Evolutionary conservation across 2,888 invertebrate genomes (phyloP).

Genomic region (Notodromas monacha): DNA sequence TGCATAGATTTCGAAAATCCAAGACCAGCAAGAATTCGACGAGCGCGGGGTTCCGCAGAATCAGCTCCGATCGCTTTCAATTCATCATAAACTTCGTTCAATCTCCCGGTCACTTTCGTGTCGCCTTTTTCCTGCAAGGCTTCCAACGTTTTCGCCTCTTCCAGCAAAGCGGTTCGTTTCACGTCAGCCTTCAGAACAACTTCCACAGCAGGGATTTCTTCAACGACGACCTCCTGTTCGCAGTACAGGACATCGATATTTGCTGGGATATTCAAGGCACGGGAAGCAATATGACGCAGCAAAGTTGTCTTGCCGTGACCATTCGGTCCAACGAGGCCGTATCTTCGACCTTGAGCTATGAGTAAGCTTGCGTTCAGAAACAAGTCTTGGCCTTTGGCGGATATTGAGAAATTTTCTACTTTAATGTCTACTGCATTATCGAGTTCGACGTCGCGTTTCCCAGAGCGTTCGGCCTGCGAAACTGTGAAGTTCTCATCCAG

Average conservation of each 20-base stretch:
- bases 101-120: slow-evolving; percentile 32
- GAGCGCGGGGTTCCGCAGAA: slow-evolving; percentile 80
- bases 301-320: slow-evolving; percentile 96
- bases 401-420: slow-evolving; percentile 88
- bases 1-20: slow-evolving; percentile 53
- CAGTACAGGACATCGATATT: slow-evolving; percentile 85
- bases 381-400: slow-evolving; percentile 82
- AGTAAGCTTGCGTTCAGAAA: slow-evolving; percentile 79
- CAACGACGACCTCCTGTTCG: slow-evolving; percentile 90
- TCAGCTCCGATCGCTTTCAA: slow-evolving; percentile 85
- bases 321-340: slow-evolving; percentile 93
- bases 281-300: slow-evolving; percentile 57
- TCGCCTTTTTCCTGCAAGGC: slow-evolving; percentile 31
- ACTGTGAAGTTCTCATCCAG: slow-evolving; percentile 79
- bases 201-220: slow-evolving; percentile 66
- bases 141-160: slow-evolving; percentile 51
- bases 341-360: slow-evolving; percentile 70
- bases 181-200: slow-evolving; percentile 74
- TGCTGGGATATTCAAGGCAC: slow-evolving; percentile 71
- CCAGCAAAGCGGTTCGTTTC: slow-evolving; percentile 42
- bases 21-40: slow-evolving; percentile 81
- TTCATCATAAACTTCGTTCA: slow-evolving; percentile 81
- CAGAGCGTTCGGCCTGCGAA: slow-evolving; percentile 34
- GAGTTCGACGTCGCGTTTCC: slow-evolving; percentile 32
- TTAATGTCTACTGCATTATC: slow-evolving; percentile 92